Evolutionary conservation across 2,113 vertebrate species (phyloP).

Genomic region (Morone chrysops): DNA sequence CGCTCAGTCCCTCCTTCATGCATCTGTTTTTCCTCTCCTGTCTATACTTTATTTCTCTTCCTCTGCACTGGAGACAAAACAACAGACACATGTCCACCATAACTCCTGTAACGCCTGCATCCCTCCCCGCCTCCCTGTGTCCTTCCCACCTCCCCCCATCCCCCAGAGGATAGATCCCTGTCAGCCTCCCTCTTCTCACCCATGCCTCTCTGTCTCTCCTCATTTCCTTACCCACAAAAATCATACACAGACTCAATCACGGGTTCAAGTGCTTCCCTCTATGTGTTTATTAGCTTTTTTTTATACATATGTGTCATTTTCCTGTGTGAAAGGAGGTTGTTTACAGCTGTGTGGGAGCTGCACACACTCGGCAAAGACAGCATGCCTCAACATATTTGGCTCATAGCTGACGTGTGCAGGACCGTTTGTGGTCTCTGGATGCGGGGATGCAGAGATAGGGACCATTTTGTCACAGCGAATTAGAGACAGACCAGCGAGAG

Average conservation of each 20-base stretch:
- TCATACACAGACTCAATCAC: background rate
- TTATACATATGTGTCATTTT: background rate
- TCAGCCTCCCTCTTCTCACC: constrained; percentile 33
- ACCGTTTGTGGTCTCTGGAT: background rate
- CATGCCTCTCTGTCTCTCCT: constrained; percentile 13
- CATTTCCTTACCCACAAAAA: background rate
- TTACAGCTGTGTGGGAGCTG: background rate
- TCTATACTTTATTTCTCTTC: too few relatives aligned
- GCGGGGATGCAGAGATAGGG: constrained; percentile 38
- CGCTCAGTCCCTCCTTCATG: background rate
- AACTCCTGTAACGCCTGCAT: constrained; percentile 12
- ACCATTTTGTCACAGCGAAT: constrained; percentile 62
- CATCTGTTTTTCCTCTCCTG: background rate
- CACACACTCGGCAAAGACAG: constrained; percentile 14
- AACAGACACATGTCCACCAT: constrained; percentile 10
- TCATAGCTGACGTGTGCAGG: constrained; percentile 17
- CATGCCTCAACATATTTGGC: constrained; percentile 19
- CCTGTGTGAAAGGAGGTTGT: background rate
- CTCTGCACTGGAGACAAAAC: background rate
- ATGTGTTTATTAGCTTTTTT: background rate
- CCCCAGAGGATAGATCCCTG: constrained; percentile 45
- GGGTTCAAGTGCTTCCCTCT: background rate
- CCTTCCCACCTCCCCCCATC: constrained; percentile 25
- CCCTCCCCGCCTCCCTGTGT: constrained; percentile 17
- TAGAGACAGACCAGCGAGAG: constrained; percentile 15